Evolutionary conservation across 2,888 invertebrate genomes (phyloP).

Genomic region (Hirtodrosophila confusa): DNA sequence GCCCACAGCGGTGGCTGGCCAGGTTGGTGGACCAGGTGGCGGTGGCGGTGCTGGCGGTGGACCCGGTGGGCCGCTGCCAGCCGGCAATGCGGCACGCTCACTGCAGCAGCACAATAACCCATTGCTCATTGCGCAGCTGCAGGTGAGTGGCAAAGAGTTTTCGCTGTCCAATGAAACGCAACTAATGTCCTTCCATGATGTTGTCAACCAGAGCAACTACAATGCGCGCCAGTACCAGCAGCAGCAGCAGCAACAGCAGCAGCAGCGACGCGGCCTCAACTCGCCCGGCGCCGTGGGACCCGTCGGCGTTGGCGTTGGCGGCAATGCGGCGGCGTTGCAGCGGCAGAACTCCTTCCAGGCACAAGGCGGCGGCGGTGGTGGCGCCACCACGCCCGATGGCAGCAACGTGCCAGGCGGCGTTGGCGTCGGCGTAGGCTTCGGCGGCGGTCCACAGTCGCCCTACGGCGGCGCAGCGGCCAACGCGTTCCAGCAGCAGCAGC

Average conservation of each 20-base stretch:
- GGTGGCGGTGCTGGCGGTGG: constrained; percentile 55
- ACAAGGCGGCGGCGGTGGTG: constrained; percentile 52
- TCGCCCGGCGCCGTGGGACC: constrained; percentile 81
- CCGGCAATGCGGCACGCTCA: constrained; percentile 84
- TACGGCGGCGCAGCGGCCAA: constrained; percentile 68
- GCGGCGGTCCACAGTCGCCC: constrained; percentile 77
- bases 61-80: constrained; percentile 54
- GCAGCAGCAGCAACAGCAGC: constrained; percentile 81
- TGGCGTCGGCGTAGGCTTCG: constrained; percentile 63
- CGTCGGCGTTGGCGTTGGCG: constrained; percentile 29
- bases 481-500: constrained; percentile 82
- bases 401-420: constrained; percentile 45
- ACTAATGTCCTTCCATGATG: constrained; percentile 44
- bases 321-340: constrained; percentile 67
- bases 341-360: constrained; percentile 83
- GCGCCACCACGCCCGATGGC: constrained; percentile 60
- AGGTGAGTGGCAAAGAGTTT: constrained; percentile 85
- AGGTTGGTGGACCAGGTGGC: constrained; percentile 24
- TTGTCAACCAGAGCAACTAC: constrained; percentile 66
- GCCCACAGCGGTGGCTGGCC: constrained; percentile 38
- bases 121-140: constrained; percentile 94
- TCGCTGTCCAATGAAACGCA: constrained; percentile 5
- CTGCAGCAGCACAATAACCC: constrained; percentile 94
- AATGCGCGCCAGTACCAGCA: constrained; percentile 82
- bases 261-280: constrained; percentile 82